Evolutionary conservation across 92 coral and sea anemone species (phyloP).

Genomic region (Epizoanthus rinbou): DNA sequence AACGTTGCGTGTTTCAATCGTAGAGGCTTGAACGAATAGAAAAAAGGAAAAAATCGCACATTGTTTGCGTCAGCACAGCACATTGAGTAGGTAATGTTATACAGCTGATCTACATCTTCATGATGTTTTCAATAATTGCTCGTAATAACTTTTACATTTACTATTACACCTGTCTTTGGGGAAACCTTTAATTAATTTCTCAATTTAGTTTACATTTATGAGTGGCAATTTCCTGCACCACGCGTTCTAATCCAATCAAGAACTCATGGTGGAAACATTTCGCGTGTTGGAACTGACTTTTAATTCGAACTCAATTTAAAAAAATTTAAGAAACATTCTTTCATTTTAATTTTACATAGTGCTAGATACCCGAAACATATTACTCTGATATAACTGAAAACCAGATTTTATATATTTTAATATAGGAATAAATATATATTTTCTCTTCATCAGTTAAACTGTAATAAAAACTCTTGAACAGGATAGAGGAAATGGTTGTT

Average conservation of each 20-base stretch:
- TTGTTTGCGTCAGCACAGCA: neutral
- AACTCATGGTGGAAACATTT: neutral
- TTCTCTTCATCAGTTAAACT: no score
- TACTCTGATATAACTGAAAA: no score
- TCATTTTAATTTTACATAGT: neutral
- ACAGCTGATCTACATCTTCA: neutral
- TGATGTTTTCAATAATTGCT: constrained; percentile 12
- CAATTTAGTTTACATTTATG: neutral
- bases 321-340: no score
- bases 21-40: no score
- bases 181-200: constrained; percentile 12
- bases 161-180: constrained; percentile 8
- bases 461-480: no score
- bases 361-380: neutral
- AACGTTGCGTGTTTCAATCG: no score
- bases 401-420: no score
- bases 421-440: no score
- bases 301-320: neutral
- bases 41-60: no score
- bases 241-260: neutral
- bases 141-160: no score
- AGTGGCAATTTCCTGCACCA: constrained; percentile 6
- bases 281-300: neutral
- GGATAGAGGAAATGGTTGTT: no score
- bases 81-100: neutral